Evolutionary conservation across 1,140 invertebrate species (phyloP), one percentile per base, ranked within the genome.

Genomic region (Lerema accius): DNA sequence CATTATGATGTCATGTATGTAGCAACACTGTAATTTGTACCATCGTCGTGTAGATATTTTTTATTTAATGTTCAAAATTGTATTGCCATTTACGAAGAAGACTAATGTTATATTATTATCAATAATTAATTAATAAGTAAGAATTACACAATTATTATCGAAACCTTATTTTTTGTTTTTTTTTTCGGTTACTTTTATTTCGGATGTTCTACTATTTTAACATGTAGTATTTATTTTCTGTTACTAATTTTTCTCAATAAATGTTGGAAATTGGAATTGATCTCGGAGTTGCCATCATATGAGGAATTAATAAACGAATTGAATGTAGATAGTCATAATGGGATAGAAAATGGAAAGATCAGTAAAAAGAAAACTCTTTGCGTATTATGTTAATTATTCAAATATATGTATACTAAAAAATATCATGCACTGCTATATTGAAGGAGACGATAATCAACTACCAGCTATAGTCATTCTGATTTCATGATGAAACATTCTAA

Each of bases 41-140:
- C 28, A 48, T 35, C 28, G 43, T 46, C 56, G 17, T 76, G 69
- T 82, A 79, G 71, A 73, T 82, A 75, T 63, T 58, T 70, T 74
- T 79, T 76, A 81, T 81, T 78, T 83, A 88, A 86, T 88, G 81
- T 88, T 88, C 83, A 88, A 86, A 86, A 84, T 80, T 81, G 75
- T 84, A 83, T 78, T 88, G 85, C 85, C 85, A 88, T 88, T 78
- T 80, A 78, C 65, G 73, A 73, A 86, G 80, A 88, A 87, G 83
- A 88, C 83, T 86, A 86, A 86, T 86, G 80, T 87, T 82, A 78
- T 78, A 75, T 76, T 73, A 78, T 66, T 73, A 73, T 69, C 67
- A 56, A 69, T 65, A 66, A 79, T 67, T 65, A 68, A 63, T 76
- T 45, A 46, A 45, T 55, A 55, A 58, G 71, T 72, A 72, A 58